Percentiles rank a stretch among this genome's conserved stretches.
Conservation (phyloP, 2,113 vertebrate species). For the Epinephelus moara region DNA sequence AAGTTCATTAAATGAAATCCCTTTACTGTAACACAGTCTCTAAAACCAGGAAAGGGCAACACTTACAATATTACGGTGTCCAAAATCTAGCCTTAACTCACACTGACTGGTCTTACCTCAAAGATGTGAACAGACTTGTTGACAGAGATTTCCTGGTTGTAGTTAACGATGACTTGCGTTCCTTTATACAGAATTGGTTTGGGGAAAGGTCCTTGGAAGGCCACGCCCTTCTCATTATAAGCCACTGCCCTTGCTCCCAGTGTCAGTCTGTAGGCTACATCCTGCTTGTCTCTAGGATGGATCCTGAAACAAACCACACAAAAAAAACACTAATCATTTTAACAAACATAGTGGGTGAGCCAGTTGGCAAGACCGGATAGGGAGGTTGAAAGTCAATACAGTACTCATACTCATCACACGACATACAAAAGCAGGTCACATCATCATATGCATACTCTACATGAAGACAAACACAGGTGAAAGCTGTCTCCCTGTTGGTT, state of each 20-base stretch:
- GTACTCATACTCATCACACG: neutral
- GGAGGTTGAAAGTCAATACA: neutral
- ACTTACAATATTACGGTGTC: no score
- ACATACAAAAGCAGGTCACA: constrained; percentile 2
- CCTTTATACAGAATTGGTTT: constrained; percentile 27
- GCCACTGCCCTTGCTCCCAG: constrained; percentile 91
- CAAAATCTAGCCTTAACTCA: neutral
- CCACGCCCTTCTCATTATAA: constrained; percentile 83
- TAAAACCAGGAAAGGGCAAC: no score
- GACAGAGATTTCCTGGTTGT: constrained; percentile 82
- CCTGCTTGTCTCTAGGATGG: constrained; percentile 92
- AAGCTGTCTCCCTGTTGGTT: neutral
- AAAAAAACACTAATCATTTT: rapidly evolving
- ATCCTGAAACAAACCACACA: constrained; percentile 79
- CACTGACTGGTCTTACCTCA: constrained; percentile 82
- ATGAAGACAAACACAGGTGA: neutral
- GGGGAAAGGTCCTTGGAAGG: constrained; percentile 90
- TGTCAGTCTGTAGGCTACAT: constrained; percentile 86
- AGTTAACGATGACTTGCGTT: constrained; percentile 82
- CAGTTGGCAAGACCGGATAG: no score
- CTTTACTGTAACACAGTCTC: no score
- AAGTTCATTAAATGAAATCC: no score
- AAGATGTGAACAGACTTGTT: constrained; percentile 71
- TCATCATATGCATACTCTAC: neutral
- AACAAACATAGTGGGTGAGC: neutral